A percentile compares a stretch with the other conserved stretches of the same genome.
These are phyloP conservation scores for Capricornis sumatraensis DNA, from an alignment of 2,113 vertebrate genomes.

Conservation along the genomic window DNA sequence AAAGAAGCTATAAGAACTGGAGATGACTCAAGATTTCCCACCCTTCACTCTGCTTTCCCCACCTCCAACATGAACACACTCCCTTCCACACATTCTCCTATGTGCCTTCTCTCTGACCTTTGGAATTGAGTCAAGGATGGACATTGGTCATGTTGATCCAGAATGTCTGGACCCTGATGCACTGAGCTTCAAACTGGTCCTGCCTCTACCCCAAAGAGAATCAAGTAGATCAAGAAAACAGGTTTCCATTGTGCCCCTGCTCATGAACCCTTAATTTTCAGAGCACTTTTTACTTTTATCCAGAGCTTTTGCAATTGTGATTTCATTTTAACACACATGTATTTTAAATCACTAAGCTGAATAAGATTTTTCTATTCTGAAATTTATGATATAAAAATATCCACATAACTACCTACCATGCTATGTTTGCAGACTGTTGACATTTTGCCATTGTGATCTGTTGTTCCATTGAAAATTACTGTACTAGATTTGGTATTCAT, in stretches of 20 bases:
- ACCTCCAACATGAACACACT: not conserved
- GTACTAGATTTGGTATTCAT: not conserved
- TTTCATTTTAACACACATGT: not conserved
- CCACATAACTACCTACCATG: not conserved
- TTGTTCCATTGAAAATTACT: not conserved
- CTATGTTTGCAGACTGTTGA: not conserved
- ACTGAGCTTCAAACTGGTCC: not conserved
- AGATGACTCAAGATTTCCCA: not conserved
- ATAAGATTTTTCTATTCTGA: not conserved
- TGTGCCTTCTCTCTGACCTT: not conserved
- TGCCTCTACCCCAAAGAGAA: not conserved
- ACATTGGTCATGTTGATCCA: not conserved
- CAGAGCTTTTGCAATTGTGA: not conserved
- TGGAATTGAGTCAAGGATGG: not conserved
- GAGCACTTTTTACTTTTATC: not conserved
- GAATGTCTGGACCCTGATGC: not conserved
- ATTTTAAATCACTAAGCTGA: not conserved
- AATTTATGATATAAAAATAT: not conserved
- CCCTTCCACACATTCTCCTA: not conserved
- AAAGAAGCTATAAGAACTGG: not conserved
- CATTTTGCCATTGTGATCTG: not conserved
- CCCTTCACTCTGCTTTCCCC: not conserved
- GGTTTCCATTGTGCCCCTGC: not conserved
- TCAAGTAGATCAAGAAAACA: not conserved
- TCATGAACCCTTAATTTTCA: not conserved